Base-by-base conservation (phyloP, 1,140 invertebrate genomes). In the Drosophila tristis region DNA sequence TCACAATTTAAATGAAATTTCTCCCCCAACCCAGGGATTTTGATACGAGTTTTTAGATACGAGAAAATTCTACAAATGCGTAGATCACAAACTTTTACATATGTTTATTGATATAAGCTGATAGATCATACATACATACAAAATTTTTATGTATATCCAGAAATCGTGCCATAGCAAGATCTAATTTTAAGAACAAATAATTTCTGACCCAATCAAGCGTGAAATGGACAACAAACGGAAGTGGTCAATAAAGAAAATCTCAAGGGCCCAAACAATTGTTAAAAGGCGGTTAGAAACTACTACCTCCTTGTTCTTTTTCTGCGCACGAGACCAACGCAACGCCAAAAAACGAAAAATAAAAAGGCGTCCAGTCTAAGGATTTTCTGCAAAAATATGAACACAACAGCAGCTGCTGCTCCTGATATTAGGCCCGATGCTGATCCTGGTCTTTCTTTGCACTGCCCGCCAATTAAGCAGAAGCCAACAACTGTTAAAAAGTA, bases 1-100 rank as follows among this genome's bases (percentile, higher is more conserved):
- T 90, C 78, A 90, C 81, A 90, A 90, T 90, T 90, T 86, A 90
- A 87, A 74, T 78, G 54, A 82, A 76, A 90, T 89, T 89, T 74
- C 68, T 48, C 7, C 29, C 29, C 6, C 29, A 8, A 2, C 2
- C 29, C 16, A 8, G 13, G 44, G 53, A 29, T 50, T 13, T 11
- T 11, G 23, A 63, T 58, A 11, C 56, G 44, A 47, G 72, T 20
- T 20, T 20, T 20, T 20, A 20, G 20, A 20, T 20, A 20, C 20
- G 20, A 20, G 1, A 7, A 44, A 39, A 49, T 29, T 43, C 35
- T 35, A 3, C 9, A 9, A 9, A 35, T 39, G 57, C 57, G 31
- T 4, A 35, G 31, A 35, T 35, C 31, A 11, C 9, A 35, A 11
- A 35, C 31, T 35, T 35, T 0, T 35, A 1, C 35, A 39, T 29